Evolutionary conservation across 1,140 invertebrate species (phyloP), one percentile per base, ranked within the genome.

Genomic region (Ptiloglossa arizonensis): DNA sequence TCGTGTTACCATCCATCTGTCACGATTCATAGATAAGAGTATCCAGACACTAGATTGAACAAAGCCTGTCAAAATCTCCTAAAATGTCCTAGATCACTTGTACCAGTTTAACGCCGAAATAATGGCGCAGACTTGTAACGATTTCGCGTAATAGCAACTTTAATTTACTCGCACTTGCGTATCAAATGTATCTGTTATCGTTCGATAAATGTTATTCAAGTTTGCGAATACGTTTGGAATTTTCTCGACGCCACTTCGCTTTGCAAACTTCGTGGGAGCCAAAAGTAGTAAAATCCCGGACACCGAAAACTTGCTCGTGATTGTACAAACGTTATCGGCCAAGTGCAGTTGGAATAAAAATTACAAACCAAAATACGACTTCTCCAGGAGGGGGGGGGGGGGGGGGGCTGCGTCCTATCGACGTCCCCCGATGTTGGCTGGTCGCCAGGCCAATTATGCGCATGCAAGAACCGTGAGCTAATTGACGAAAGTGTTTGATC

Each of bases 401-500:
- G 54, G 19, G 24, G 38, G 8, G 15, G 11, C 19, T 17, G 5
- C 24, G 52, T 62, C 46, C 46, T 48, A 69, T 76, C 73, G 73
- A 29, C 54, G n/a, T 60, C 75, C 59, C 68, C 15, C 75, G 57
- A 77, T 69, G 73, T 50, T 76, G 73, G 75, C 24, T 32, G 24
- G 81, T 79, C 80, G 82, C 66, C 52, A 75, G 68, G 79, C 70
- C 79, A 81, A 78, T 80, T 74, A 76, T 80, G 59, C 66, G 74
- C 79, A 77, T 80, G 72, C 72, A 85, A 81, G 71, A 82, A 85
- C 85, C 67, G 79, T 71, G 70, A 84, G 77, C 85, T 88, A 90
- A 88, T 89, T 88, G 88, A 81, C 77, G 82, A 78, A 83, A 87
- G 83, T 87, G 87, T 90, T 90, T 89, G 88, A 90, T 90, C 86